Base-by-base conservation (phyloP, 1,140 invertebrate genomes). In the Drosophila leontia region DNA sequence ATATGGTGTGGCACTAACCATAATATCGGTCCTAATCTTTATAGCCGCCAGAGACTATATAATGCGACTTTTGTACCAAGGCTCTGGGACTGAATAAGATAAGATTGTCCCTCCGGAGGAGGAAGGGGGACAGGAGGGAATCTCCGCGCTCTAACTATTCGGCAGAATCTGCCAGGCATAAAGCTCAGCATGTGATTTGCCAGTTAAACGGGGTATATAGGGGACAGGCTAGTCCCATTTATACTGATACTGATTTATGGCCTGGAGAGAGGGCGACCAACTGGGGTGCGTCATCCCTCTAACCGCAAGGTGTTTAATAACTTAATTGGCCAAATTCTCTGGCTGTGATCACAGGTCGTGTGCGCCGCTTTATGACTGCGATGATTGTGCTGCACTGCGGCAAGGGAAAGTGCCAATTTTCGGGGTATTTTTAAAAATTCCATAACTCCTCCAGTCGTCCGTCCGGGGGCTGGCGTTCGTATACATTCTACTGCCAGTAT, bases 1-100 rank as follows among this genome's bases (percentile, higher is more conserved):
- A 82, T 6, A 39, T 56, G 35, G 34, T 59, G 55, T 65, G 65
- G 70, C 82, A 87, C 82, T 86, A 87, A 77, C 68, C 74, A 75
- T 82, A 82, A 79, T 82, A 86, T 82, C 68, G 65, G 57, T 12
- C n/a, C 65, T 79, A 87, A 86, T 86, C 83, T 87, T 86, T 87
- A 86, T 86, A 76, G 65, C 37, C 37, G 37, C 29, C 67, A 17
- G 29, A 51, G 64, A 63, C 72, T 78, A 86, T 86, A 85, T 78
- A 78, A 39, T 53, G 62, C 53, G 82, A 87, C 83, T 87, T 84
- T 86, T 86, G 83, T 69, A 88, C 83, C 82, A 78, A 67, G 62
- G 41, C 42, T 59, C 26, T 42, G 50, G 44, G 41, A 26, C 53
- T 56, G 48, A 55, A 39, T 44, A 34, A 78, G 82, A 87, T 87